phyloP scores from a whole-genome alignment of 2,113 vertebrate genomes.

The Erinaceus europaeus region DNA sequence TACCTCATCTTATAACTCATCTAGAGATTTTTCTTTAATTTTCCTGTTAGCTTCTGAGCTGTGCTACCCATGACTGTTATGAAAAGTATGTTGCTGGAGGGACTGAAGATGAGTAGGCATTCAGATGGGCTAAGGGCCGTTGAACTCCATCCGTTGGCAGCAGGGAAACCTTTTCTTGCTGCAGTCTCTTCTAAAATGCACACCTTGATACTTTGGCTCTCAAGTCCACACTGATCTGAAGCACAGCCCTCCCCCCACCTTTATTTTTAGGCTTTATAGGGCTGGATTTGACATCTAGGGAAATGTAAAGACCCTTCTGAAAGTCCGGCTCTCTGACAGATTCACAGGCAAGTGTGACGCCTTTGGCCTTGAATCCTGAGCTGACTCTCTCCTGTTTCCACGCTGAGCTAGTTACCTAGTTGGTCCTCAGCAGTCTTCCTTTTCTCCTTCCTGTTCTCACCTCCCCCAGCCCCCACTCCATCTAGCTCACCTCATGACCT shows the following conservation, averaged over 20 bases:
- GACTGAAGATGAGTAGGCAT: not conserved
- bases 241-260: not conserved
- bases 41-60: slow-evolving; percentile 42
- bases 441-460: not conserved
- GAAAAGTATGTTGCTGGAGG: not conserved
- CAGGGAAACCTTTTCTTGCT: not conserved
- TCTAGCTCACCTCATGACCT: not conserved
- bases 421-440: not conserved
- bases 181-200: slow-evolving; percentile 9
- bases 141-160: not conserved
- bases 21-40: slow-evolving; percentile 31
- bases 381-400: not conserved
- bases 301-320: slow-evolving; percentile 27
- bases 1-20: slow-evolving; percentile 48
- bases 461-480: too few species aligned
- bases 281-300: slow-evolving; percentile 39
- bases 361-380: not conserved
- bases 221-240: slow-evolving; percentile 2
- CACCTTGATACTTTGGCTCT: slow-evolving; percentile 12
- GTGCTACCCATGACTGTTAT: not conserved
- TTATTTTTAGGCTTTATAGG: slow-evolving; percentile 3
- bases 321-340: not conserved
- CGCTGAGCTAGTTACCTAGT: not conserved
- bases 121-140: not conserved
- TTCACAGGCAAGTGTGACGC: not conserved